Base-by-base conservation (phyloP, 2,888 invertebrate species). In the Prionchulus punctatus region DNA sequence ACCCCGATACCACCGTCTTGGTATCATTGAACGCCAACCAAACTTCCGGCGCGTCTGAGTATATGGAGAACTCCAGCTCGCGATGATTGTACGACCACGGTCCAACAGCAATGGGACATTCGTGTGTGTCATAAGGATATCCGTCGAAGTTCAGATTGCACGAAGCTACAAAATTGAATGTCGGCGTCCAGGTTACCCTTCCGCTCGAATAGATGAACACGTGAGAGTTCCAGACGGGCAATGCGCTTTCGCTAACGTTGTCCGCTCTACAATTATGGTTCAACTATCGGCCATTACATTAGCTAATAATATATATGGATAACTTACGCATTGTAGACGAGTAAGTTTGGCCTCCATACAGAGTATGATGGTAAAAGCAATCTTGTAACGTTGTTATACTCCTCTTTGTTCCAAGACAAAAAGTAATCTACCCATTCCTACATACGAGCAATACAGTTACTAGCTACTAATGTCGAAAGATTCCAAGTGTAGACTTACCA, bases 51-150 rank as follows among this genome's bases (percentile, higher is more conserved):
- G 26, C 15, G 7, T 49, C 30, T 4, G 7, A 30, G 50, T n/a
- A 28, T 3, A 30, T 7, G 7, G 7, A 26, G 50, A 49, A 18
- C 30, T 49, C 50, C 50, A 49, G 12, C 23, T 49, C 36, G 36
- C 36, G 36, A 7, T 12, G 36, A 18, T 7, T 36, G 50, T 49
- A 49, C 4, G 28, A 28, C 50, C 50, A 49, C 12, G 50, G 3
- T 21, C 55, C 55, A 2, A 55, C 3, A 26, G 49, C 53, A 12
- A 56, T 25, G 2, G 56, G 56, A 28, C 56, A 56, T 25, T 42
- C 18, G 12, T 56, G 56, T 2, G 21, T n/a, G 26, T 56, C 56
- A 28, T 56, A 51, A 7, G 56, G 56, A 23, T 25, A 56, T 23
- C 4, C 42, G 4, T 36, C 2, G 36, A 51, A 56, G 27, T 56